Evolutionary conservation across 1,140 invertebrate species (phyloP).

Genomic region (Papilio polyxenes): DNA sequence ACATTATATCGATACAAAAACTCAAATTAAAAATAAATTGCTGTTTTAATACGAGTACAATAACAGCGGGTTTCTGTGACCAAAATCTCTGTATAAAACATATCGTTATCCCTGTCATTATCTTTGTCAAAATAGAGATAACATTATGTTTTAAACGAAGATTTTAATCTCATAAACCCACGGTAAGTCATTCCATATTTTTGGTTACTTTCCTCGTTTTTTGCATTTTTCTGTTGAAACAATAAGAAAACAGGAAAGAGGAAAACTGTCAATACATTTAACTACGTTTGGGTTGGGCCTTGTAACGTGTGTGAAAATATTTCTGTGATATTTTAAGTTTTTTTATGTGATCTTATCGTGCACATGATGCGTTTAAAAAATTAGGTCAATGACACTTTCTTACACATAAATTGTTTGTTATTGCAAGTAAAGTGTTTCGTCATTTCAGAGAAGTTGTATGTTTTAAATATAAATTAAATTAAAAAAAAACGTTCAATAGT

Average conservation of each 20-base stretch:
- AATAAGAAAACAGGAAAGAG: conserved; percentile 12
- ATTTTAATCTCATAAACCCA: no score
- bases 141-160: no score
- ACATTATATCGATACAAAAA: not conserved
- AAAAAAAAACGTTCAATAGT: not conserved
- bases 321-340: not conserved
- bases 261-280: not conserved
- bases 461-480: not conserved
- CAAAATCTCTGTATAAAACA: no score
- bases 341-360: conserved; percentile 10
- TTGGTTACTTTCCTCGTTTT: not conserved
- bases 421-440: not conserved
- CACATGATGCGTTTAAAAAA: not conserved
- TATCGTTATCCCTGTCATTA: no score
- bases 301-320: conserved; percentile 1
- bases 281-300: not conserved
- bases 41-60: no score
- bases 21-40: not conserved
- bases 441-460: not conserved
- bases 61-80: no score
- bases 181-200: not conserved
- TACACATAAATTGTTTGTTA: conserved; percentile 17
- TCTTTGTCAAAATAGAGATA: no score
- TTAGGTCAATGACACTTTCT: conserved; percentile 20
- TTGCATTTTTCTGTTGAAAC: not conserved